Conservation (phyloP, 2,888 invertebrate genomes). For the Nematopogon swammerdamellus region DNA sequence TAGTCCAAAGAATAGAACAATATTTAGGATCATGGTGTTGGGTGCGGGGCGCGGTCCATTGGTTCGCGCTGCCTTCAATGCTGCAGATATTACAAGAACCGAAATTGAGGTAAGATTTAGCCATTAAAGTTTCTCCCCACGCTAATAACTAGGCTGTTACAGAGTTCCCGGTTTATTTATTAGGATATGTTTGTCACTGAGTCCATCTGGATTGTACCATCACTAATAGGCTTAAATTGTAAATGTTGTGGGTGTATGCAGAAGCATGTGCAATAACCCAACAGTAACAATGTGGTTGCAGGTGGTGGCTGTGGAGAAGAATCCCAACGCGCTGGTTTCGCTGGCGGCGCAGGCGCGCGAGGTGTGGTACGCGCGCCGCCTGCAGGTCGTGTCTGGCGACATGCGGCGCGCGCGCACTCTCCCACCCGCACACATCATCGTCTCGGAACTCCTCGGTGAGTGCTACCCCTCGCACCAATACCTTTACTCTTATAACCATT, state of each 20-base stretch:
- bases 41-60: slow-evolving; percentile 96
- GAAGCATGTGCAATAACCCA: too few species aligned
- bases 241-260: too few species aligned
- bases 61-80: slow-evolving; percentile 84
- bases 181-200: too few species aligned
- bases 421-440: slow-evolving; percentile 90
- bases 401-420: slow-evolving; percentile 81
- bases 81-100: slow-evolving; percentile 68
- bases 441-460: slow-evolving; percentile 89
- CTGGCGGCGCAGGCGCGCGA: slow-evolving; percentile 71
- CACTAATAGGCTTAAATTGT: too few species aligned
- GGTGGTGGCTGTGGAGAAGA: slow-evolving; percentile 96
- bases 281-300: too few species aligned
- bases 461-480: neutral
- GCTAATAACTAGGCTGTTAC: too few species aligned
- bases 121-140: too few species aligned
- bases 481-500: neutral
- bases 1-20: slow-evolving; percentile 21
- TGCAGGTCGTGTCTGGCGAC: slow-evolving; percentile 78
- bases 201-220: too few species aligned
- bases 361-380: slow-evolving; percentile 70
- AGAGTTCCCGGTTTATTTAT: too few species aligned
- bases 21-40: slow-evolving; percentile 76
- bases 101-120: slow-evolving; percentile 64
- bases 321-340: slow-evolving; percentile 92